Evolutionary conservation across 1,140 invertebrate genomes (phyloP).

Genomic region (Portunus trituberculatus): DNA sequence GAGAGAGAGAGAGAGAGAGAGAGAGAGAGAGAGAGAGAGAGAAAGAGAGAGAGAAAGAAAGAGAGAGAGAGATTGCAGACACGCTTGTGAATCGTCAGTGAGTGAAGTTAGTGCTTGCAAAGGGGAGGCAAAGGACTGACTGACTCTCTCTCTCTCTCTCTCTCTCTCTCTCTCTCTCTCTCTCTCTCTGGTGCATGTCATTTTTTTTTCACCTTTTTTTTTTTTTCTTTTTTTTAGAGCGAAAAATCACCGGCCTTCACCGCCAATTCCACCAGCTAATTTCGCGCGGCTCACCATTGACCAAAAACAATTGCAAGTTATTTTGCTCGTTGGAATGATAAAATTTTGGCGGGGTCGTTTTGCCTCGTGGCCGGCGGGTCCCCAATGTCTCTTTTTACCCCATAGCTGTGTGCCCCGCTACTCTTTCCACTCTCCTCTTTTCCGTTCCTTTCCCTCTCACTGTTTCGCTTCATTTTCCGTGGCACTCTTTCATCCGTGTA

Average conservation of each 20-base stretch:
- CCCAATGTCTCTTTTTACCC: not conserved
- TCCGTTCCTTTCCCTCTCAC: not conserved
- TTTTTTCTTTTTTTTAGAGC: not conserved
- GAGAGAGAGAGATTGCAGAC: no score
- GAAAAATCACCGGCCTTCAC: slow-evolving; percentile 1
- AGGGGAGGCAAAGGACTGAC: not conserved
- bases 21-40: no score
- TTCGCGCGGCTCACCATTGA: slow-evolving; percentile 8
- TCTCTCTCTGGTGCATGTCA: no score
- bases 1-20: no score
- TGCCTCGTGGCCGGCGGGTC: not conserved
- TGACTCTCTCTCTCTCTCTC: not conserved
- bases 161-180: not conserved
- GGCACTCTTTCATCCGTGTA: no score
- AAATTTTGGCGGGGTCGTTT: slow-evolving; percentile 2
- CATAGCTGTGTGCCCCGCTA: not conserved
- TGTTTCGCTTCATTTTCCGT: no score
- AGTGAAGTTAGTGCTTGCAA: no score
- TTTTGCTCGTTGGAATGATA: slow-evolving; percentile 22
- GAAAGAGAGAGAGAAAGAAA: no score
- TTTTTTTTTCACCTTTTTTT: not conserved
- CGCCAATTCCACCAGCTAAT: slow-evolving; percentile 9
- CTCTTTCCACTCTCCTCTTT: not conserved
- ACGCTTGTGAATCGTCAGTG: no score
- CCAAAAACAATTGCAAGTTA: slow-evolving; percentile 13